These are phyloP conservation scores for Acanthopagrus latus DNA, from an alignment of 2,797 vertebrate species.

Conservation along the genomic window DNA sequence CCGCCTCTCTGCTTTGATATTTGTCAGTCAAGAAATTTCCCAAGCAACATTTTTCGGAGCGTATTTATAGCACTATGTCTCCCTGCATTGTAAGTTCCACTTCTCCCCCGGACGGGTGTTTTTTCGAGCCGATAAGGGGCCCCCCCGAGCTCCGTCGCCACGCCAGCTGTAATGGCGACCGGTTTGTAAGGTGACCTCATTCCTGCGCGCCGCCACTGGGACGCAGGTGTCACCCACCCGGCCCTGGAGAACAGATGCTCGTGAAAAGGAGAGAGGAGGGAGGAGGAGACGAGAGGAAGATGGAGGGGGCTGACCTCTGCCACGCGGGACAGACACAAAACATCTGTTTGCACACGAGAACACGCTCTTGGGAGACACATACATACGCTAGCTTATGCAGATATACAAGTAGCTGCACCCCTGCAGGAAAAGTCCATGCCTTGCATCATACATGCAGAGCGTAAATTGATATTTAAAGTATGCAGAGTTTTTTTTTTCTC, in stretches of 20 bases:
- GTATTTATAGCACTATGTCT: not conserved
- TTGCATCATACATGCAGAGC: conserved; percentile 45
- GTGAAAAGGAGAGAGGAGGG: conserved; percentile 67
- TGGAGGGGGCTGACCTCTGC: conserved; percentile 65
- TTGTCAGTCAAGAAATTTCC: conserved; percentile 16
- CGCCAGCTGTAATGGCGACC: conserved; percentile 72
- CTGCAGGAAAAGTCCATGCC: conserved; percentile 39
- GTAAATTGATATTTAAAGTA: conserved; percentile 47
- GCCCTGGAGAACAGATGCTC: conserved; percentile 72
- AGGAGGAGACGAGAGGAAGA: conserved; percentile 45
- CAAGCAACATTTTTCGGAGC: not conserved
- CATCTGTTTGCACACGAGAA: conserved; percentile 75
- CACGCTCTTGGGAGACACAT: conserved; percentile 65
- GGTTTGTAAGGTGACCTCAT: conserved; percentile 80
- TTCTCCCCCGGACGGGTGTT: conserved; percentile 7
- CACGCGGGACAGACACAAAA: conserved; percentile 59
- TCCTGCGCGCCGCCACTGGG: conserved; percentile 63
- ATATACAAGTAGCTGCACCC: conserved; percentile 42
- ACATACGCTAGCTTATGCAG: conserved; percentile 30
- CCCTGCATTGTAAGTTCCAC: not conserved
- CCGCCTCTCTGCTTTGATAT: conserved; percentile 49
- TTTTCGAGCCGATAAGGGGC: conserved; percentile 48
- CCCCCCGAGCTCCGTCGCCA: conserved; percentile 21
- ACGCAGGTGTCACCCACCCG: conserved; percentile 74
- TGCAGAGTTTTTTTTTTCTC: conserved; percentile 16